Evolutionary conservation across 2,888 invertebrate species (phyloP).

Genomic region (Sialis lutaria): DNA sequence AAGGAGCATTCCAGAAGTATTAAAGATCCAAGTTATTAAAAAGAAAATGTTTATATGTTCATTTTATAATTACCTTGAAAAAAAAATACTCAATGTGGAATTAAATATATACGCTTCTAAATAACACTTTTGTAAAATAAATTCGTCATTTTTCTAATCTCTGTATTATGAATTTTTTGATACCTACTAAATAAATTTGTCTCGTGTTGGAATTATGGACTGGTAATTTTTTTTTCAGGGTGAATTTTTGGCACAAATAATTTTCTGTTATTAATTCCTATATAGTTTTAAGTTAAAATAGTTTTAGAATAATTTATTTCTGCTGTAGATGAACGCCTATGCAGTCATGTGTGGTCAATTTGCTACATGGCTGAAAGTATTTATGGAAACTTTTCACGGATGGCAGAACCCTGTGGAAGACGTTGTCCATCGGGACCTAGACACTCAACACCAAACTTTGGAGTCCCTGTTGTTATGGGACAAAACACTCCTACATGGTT

Average conservation of each 20-base stretch:
- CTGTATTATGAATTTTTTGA: no score
- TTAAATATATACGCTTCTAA: no score
- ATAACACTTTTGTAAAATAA: no score
- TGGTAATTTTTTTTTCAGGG: no score
- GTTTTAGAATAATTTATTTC: not conserved
- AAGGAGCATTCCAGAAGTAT: no score
- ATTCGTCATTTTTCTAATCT: no score
- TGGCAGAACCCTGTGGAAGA: conserved; percentile 54
- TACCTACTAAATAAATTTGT: no score
- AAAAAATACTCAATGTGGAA: no score
- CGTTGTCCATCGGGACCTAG: conserved; percentile 48
- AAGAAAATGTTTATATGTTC: no score
- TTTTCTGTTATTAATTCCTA: not conserved
- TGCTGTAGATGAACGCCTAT: conserved; percentile 45
- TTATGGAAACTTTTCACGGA: conserved; percentile 31
- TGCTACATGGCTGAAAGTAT: conserved; percentile 67
- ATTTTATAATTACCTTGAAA: no score
- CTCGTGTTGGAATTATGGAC: no score
- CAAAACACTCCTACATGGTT: conserved; percentile 54
- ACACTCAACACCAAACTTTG: conserved; percentile 30
- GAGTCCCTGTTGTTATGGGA: conserved; percentile 44
- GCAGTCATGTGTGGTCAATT: conserved; percentile 65
- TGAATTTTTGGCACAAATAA: not conserved
- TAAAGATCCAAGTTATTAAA: no score
- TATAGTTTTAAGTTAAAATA: not conserved